A percentile compares a stretch with the other conserved stretches of the same genome.
Evolutionary conservation across 2,797 vertebrate species (phyloP).

Genomic region (Pseudochromis fuscus): DNA sequence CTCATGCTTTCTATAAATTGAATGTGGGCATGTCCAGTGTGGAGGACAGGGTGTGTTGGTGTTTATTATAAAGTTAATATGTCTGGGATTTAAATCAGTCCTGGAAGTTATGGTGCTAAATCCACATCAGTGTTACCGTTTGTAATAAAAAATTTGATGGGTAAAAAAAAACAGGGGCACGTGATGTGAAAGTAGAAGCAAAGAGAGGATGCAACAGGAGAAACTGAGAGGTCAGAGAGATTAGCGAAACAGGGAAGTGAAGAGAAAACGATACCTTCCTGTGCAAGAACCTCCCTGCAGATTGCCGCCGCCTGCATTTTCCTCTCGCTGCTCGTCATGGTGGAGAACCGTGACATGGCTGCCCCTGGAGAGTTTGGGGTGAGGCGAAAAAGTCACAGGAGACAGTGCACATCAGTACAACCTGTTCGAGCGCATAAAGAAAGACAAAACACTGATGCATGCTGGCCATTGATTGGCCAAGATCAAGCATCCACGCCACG

Average conservation of each 20-base stretch:
- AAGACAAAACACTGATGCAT: constrained; percentile 42
- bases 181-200: constrained; percentile 5
- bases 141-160: constrained; percentile 1
- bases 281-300: constrained; percentile 91
- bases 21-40: constrained; percentile 7
- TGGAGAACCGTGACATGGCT: constrained; percentile 91
- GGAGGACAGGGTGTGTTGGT: neutral
- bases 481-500: constrained; percentile 39
- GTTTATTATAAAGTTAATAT: constrained; percentile 26
- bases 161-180: neutral
- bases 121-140: neutral
- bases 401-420: constrained; percentile 55
- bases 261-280: constrained; percentile 84
- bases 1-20: constrained; percentile 22
- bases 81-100: constrained; percentile 15
- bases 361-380: constrained; percentile 69
- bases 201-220: constrained; percentile 23
- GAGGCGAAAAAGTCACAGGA: constrained; percentile 45
- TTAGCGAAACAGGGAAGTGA: constrained; percentile 35
- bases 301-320: constrained; percentile 93
- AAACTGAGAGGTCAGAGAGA: constrained; percentile 14
- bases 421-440: constrained; percentile 39
- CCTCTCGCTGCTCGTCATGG: constrained; percentile 90
- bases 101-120: constrained; percentile 20
- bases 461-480: constrained; percentile 47